Evolutionary conservation across 1,140 invertebrate species (phyloP).

Genomic region (Drosophila simulans): DNA sequence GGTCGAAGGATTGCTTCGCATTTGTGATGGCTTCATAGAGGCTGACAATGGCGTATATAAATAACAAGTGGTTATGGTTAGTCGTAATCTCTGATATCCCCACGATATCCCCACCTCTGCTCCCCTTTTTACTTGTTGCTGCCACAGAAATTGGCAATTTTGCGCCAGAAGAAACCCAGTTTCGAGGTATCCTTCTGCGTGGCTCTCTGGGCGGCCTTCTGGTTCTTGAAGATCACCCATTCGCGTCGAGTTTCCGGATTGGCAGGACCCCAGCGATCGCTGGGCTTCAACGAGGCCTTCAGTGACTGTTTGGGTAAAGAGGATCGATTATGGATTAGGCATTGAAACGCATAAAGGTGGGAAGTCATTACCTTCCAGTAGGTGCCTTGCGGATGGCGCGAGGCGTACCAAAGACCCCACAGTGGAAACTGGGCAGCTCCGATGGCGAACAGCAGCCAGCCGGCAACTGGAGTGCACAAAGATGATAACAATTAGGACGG

Average conservation of each 20-base stretch:
- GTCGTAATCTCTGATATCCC: slow-evolving; percentile 40
- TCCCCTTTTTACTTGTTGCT: slow-evolving; percentile 27
- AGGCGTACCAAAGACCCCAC: slow-evolving; percentile 83
- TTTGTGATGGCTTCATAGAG: slow-evolving; percentile 53
- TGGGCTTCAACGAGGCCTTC: slow-evolving; percentile 85
- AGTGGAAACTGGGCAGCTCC: slow-evolving; percentile 85
- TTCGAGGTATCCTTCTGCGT: slow-evolving; percentile 42
- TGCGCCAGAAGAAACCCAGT: slow-evolving; percentile 70
- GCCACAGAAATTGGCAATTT: slow-evolving; percentile 65
- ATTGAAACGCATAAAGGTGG: background rate
- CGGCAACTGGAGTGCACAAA: slow-evolving; percentile 63
- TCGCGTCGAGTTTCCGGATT: slow-evolving; percentile 85
- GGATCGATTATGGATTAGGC: background rate
- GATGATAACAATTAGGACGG: background rate
- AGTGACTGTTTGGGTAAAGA: slow-evolving; percentile 85
- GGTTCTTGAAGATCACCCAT: slow-evolving; percentile 87
- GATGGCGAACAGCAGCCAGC: slow-evolving; percentile 85
- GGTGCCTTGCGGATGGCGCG: slow-evolving; percentile 39
- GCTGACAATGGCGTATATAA: slow-evolving; percentile 46
- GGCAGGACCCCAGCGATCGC: slow-evolving; percentile 87
- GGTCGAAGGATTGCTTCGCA: slow-evolving; percentile 30
- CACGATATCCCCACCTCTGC: slow-evolving; percentile 5
- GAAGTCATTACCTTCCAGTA: slow-evolving; percentile 75
- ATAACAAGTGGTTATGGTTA: slow-evolving; percentile 40
- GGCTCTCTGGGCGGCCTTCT: slow-evolving; percentile 61